Conservation (phyloP, 2,113 vertebrate genomes). For the Rhinichthys klamathensis region DNA sequence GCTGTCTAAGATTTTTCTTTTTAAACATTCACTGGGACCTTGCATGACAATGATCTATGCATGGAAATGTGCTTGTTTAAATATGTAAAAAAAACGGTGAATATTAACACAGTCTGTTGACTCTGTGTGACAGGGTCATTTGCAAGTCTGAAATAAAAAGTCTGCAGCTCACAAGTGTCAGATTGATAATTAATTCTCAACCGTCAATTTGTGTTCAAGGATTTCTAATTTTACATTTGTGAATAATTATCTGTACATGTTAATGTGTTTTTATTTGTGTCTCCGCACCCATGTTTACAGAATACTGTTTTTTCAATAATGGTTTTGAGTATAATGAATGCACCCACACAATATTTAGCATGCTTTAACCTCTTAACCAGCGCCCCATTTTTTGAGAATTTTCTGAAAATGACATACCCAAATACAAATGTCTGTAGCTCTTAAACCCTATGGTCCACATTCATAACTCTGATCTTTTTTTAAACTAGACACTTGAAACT, state of each 20-base stretch:
- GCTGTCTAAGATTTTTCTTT: background rate
- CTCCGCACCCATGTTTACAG: background rate
- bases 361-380: too few species aligned
- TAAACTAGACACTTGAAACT: too few species aligned
- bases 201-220: background rate
- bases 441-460: too few species aligned
- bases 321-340: background rate
- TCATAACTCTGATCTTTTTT: too few species aligned
- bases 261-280: background rate
- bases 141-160: background rate
- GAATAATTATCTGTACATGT: constrained; percentile 2
- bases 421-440: too few species aligned
- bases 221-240: background rate
- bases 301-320: background rate
- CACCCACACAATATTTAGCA: background rate
- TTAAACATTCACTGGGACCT: background rate
- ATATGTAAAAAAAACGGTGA: background rate
- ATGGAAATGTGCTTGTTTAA: constrained; percentile 29
- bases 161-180: constrained; percentile 7
- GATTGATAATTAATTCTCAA: constrained; percentile 11
- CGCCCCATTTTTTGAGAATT: too few species aligned
- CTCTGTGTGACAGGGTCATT: constrained; percentile 16
- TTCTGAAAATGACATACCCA: too few species aligned
- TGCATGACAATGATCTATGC: constrained; percentile 17
- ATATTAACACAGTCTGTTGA: background rate